A percentile compares a stretch with the other conserved stretches of the same genome.
Conservation (phyloP, 2,888 invertebrate species). For the Lasioglossum oenotherae region DNA sequence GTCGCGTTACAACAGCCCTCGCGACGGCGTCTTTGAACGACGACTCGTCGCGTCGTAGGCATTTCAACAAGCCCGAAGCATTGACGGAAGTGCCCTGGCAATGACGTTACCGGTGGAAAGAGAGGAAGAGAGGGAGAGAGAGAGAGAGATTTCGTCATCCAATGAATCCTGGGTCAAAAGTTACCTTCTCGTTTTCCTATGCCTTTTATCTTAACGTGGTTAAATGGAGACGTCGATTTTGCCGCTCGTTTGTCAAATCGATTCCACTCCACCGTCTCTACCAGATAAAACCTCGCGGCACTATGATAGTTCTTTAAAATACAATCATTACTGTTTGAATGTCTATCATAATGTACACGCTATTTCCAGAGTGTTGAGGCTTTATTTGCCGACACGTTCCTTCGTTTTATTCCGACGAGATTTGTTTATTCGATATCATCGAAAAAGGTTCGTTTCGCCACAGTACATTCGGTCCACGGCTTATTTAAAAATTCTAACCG, state of each 20-base stretch:
- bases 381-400: neutral
- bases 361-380: neutral
- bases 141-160: neutral
- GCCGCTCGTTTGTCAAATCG: neutral
- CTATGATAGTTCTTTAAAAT: neutral
- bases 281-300: neutral
- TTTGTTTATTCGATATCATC: neutral
- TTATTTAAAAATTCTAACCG: conserved; percentile 17
- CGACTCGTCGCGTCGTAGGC: conserved; percentile 65
- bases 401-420: neutral
- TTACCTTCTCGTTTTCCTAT: conserved; percentile 28
- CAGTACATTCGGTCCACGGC: neutral
- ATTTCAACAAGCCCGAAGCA: conserved; percentile 56
- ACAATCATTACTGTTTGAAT: neutral
- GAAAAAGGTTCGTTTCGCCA: neutral
- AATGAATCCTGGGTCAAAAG: conserved; percentile 21
- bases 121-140: neutral
- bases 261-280: neutral
- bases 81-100: conserved; percentile 60
- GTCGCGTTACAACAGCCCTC: conserved; percentile 45
- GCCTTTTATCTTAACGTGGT: neutral
- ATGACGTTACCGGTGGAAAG: conserved; percentile 66
- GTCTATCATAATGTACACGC: neutral
- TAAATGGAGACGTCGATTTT: neutral
- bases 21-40: conserved; percentile 60